A percentile compares a stretch with the other conserved stretches of the same genome.
Conservation (phyloP, 2,888 invertebrate species). For the Merodon equestris region DNA sequence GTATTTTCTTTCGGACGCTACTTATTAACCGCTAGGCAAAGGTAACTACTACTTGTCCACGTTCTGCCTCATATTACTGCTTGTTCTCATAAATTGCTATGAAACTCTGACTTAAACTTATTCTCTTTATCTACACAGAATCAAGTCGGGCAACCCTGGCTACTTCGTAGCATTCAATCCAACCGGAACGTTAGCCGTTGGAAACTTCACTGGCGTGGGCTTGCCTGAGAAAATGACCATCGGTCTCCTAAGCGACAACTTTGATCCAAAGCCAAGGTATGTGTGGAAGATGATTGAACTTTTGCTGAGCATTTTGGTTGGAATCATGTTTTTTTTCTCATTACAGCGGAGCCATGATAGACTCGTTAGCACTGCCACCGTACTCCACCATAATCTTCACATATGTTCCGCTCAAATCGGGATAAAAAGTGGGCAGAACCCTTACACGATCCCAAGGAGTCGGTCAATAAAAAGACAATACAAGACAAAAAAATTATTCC, state of each 20-base stretch:
- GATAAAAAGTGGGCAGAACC: constrained; percentile 63
- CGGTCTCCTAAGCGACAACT: constrained; percentile 81
- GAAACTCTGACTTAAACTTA: background rate
- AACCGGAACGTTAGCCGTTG: constrained; percentile 78
- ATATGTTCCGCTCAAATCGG: constrained; percentile 82
- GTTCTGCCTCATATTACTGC: constrained; percentile 16
- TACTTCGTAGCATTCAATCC: constrained; percentile 87
- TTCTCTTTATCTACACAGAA: constrained; percentile 79
- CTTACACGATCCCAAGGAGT: constrained; percentile 1
- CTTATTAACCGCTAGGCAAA: constrained; percentile 70
- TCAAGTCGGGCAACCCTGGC: constrained; percentile 87
- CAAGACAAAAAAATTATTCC: constrained; percentile 19
- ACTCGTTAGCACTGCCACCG: constrained; percentile 82
- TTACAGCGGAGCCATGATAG: constrained; percentile 81
- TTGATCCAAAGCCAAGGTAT: constrained; percentile 74
- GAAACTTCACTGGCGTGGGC: constrained; percentile 81
- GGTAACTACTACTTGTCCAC: constrained; percentile 68
- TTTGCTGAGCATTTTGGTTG: too few species aligned
- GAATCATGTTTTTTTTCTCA: too few species aligned
- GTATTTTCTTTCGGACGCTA: constrained; percentile 44
- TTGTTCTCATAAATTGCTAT: background rate
- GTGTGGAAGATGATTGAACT: constrained; percentile 5
- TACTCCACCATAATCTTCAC: constrained; percentile 84
- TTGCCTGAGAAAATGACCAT: constrained; percentile 83
- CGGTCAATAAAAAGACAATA: constrained; percentile 1